These are phyloP conservation scores for Meda fulgida DNA, from an alignment of 2,797 vertebrate species.

Conservation along the genomic window DNA sequence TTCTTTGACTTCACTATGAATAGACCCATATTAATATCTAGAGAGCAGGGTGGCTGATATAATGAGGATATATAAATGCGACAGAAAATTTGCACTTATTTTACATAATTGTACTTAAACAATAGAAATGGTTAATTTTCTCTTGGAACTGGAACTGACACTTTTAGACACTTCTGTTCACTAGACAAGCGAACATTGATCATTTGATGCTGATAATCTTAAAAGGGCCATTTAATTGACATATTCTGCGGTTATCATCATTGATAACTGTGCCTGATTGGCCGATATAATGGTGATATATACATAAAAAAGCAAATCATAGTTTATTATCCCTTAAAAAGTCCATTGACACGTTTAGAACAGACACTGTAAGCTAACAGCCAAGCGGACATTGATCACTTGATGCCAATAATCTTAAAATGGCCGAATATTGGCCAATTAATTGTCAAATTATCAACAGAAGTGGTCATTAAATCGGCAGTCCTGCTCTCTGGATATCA, in stretches of 20 bases:
- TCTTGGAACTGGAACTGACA: not conserved
- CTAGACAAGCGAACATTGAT: not conserved
- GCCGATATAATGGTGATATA: not conserved
- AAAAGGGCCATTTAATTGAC: not conserved
- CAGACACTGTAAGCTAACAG: not conserved
- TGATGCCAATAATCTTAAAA: not conserved
- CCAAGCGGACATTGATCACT: not conserved
- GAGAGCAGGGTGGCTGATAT: not conserved
- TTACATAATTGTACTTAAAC: not conserved
- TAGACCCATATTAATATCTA: not conserved
- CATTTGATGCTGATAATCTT: not conserved
- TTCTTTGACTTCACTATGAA: not conserved
- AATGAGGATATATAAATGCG: not conserved
- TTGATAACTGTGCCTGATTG: not conserved
- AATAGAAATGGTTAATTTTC: not conserved
- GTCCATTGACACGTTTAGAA: not conserved
- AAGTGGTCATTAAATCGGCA: not conserved
- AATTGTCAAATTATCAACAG: not conserved
- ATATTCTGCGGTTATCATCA: not conserved
- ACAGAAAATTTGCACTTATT: not conserved
- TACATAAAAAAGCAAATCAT: not conserved
- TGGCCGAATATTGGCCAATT: not conserved
- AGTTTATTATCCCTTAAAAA: not conserved
- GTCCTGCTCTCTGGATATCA: not conserved
- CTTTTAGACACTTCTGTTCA: not conserved